Base-by-base conservation (phyloP, 2,888 invertebrate genomes). In the Pachycephus smyrnensis region DNA sequence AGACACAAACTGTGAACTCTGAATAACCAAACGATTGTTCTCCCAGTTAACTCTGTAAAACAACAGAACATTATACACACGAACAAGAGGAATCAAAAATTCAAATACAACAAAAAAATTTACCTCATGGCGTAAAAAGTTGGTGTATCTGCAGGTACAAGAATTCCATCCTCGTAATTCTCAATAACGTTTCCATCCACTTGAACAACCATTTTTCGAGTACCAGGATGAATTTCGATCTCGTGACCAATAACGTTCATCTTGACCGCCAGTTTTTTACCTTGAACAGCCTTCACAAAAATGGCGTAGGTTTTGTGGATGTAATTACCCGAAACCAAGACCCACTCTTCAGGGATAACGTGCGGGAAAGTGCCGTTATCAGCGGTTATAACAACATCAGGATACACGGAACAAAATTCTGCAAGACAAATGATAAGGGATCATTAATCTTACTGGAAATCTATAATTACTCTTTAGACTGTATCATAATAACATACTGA, bases 381-480 rank as follows among this genome's bases (percentile, higher is more conserved):
- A 4, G 84, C 79, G n/a, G 84, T 88, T 40, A 82, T 55, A 1
- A 87, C 76, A 69, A 80, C 78, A 77, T 88, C 77, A 15, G 88
- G 84, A 68, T 88, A 84, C 3, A 89, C 75, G 3, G 87, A 82
- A 81, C 92, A 92, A 0, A 86, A 73, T 73, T 89, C 87, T 91
- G 87, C 77, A 84, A 83, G 73, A 82, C 73, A 77, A 37, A 37
- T 37, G 37, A 37, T 37, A 12, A 37, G 12, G 37, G 12, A 37
- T 12, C 4, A 1, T 37, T 37, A 37, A 37, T 37, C 37, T 37
- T 37, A 12, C 37, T 12, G 12, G 4, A 12, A 37, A 35, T 81
- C 80, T 81, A 84, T 81, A 30, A 73, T 12, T 1, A 36, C 0
- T 31, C 79, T 80, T 83, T 81, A 83, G 0, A 80, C 23, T 11